A percentile compares a stretch with the other conserved stretches of the same genome.
Evolutionary conservation across 2,888 invertebrate genomes (phyloP).

Genomic region (Prosopocoilus inquinatus): DNA sequence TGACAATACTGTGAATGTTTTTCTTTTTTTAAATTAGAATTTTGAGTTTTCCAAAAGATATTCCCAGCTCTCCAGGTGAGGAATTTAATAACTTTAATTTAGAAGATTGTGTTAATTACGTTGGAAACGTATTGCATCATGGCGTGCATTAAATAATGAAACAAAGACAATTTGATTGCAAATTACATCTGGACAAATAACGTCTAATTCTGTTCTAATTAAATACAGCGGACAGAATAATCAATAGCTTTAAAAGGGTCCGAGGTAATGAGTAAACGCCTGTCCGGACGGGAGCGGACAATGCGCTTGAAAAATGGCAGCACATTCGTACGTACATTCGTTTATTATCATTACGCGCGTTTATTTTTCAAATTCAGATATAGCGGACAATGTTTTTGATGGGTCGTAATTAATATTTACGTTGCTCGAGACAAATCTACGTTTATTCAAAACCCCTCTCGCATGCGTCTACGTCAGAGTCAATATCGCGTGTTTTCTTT

Average conservation of each 20-base stretch:
- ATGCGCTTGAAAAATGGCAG: constrained; percentile 9
- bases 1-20: too few species aligned
- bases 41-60: too few species aligned
- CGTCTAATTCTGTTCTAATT: constrained; percentile 32
- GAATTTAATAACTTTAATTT: too few species aligned
- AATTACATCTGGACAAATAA: constrained; percentile 29
- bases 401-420: constrained; percentile 41
- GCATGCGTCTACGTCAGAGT: constrained; percentile 24
- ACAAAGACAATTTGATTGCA: constrained; percentile 15
- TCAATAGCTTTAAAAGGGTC: constrained; percentile 42
- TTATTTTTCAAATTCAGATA: constrained; percentile 27
- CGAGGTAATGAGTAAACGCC: constrained; percentile 25
- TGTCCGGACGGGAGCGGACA: constrained; percentile 10
- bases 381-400: constrained; percentile 34
- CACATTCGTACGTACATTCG: constrained; percentile 9
- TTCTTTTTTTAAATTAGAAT: too few species aligned
- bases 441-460: constrained; percentile 3
- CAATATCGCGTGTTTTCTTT: constrained; percentile 34
- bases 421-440: constrained; percentile 23
- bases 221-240: constrained; percentile 41
- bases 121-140: too few species aligned
- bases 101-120: too few species aligned
- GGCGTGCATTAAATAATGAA: background rate
- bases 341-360: constrained; percentile 24
- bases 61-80: too few species aligned